A percentile compares a stretch with the other conserved stretches of the same genome.
These are phyloP conservation scores for Amia ocellicauda DNA, from an alignment of 2,113 vertebrate species.

Conservation along the genomic window DNA sequence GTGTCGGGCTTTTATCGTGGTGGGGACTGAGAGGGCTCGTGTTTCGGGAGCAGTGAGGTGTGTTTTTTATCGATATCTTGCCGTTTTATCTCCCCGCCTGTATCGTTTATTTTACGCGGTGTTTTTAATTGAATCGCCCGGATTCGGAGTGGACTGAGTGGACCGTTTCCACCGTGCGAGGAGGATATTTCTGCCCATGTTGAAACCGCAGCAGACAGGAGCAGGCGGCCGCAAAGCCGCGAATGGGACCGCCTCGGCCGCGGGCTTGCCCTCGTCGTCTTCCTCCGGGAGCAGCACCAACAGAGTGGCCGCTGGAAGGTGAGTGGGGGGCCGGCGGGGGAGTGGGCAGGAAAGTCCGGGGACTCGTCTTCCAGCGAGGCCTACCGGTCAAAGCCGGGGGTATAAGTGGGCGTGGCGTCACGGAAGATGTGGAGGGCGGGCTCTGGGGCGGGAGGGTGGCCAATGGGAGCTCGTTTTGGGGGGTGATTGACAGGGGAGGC, in stretches of 20 bases:
- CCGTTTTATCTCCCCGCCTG: too few species aligned
- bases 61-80: too few species aligned
- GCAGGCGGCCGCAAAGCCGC: constrained; percentile 63
- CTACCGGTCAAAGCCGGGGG: constrained; percentile 61
- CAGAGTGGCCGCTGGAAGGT: constrained; percentile 62
- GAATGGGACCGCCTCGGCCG: constrained; percentile 60
- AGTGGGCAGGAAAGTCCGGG: constrained; percentile 46
- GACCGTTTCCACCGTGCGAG: too few species aligned
- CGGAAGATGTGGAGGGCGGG: not conserved
- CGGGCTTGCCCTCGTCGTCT: constrained; percentile 58
- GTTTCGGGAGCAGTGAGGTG: too few species aligned
- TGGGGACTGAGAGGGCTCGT: too few species aligned
- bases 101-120: too few species aligned
- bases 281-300: constrained; percentile 56
- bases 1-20: too few species aligned
- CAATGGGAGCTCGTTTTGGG: constrained; percentile 40
- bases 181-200: constrained; percentile 59
- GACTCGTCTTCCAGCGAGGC: constrained; percentile 47
- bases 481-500: not conserved
- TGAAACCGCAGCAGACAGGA: constrained; percentile 63
- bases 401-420: constrained; percentile 44
- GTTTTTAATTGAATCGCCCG: too few species aligned
- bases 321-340: constrained; percentile 29
- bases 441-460: not conserved
- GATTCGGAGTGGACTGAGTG: too few species aligned